These are phyloP conservation scores for Gryllus longicercus DNA, from an alignment of 2,888 invertebrate species.

Conservation along the genomic window DNA sequence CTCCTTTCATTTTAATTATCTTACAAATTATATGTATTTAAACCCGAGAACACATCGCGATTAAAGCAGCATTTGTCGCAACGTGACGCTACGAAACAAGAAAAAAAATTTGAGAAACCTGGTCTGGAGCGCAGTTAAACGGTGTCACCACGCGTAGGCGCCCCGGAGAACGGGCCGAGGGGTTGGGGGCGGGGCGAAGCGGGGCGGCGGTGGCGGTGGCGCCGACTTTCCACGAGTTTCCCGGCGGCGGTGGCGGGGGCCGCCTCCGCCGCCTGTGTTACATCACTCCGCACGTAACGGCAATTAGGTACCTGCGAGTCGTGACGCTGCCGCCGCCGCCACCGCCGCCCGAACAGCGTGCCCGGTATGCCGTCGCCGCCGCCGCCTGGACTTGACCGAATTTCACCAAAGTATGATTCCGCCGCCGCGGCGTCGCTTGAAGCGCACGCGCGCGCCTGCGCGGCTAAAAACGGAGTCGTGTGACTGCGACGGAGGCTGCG, in stretches of 20 bases:
- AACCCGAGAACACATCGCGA: too few relatives aligned
- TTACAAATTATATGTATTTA: too few relatives aligned
- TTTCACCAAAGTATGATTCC: conserved; percentile 10
- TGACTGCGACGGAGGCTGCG: neutral
- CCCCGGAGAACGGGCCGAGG: too few relatives aligned
- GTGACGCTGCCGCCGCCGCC: neutral
- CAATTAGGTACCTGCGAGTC: neutral
- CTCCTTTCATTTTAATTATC: too few relatives aligned
- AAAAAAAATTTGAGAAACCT: too few relatives aligned
- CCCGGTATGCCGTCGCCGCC: neutral
- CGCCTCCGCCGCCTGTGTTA: neutral
- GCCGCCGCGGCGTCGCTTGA: neutral
- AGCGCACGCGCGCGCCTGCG: neutral
- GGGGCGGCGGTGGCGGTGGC: neutral
- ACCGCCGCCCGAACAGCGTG: neutral
- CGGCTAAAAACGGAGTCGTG: neutral
- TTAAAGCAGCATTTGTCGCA: too few relatives aligned
- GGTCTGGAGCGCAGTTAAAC: too few relatives aligned
- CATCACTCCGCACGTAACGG: neutral
- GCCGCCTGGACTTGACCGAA: neutral
- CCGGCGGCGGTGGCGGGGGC: neutral
- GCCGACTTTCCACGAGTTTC: neutral
- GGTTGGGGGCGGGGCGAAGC: neutral
- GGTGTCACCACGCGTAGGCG: too few relatives aligned
- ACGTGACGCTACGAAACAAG: too few relatives aligned